These are phyloP conservation scores for Hirudinaria manillensis DNA, from an alignment of 2,888 invertebrate species.

Conservation along the genomic window DNA sequence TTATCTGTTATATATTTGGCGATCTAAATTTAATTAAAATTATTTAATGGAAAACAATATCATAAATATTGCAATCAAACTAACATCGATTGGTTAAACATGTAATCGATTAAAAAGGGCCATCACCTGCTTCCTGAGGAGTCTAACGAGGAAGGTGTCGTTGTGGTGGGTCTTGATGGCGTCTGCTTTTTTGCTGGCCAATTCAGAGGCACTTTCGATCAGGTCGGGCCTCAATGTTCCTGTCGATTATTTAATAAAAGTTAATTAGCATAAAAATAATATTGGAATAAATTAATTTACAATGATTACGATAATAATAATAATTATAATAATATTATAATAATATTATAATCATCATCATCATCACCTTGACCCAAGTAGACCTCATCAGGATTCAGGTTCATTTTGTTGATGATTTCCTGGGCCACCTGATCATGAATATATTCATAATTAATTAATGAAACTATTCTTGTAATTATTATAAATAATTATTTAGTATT, in stretches of 20 bases:
- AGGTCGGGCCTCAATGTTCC: constrained; percentile 91
- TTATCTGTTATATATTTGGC: not conserved
- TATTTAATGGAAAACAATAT: not conserved
- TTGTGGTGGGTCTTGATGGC: constrained; percentile 99
- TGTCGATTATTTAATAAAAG: constrained; percentile 38
- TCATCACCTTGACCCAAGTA: constrained; percentile 72
- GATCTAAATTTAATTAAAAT: not conserved
- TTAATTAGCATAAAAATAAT: not conserved
- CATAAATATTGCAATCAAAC: too few relatives aligned
- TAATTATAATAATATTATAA: not conserved
- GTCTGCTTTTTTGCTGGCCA: constrained; percentile 79
- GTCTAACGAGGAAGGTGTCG: constrained; percentile 86
- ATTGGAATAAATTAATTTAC: not conserved
- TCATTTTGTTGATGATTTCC: constrained; percentile 78
- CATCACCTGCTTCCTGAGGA: constrained; percentile 60
- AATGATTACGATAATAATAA: not conserved
- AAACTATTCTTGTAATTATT: too few relatives aligned
- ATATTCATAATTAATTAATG: too few relatives aligned
- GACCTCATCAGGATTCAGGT: constrained; percentile 84
- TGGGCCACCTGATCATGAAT: constrained; percentile 65
- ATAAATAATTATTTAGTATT: too few relatives aligned
- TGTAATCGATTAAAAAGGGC: not conserved
- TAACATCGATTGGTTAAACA: too few relatives aligned
- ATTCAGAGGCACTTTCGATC: constrained; percentile 87
- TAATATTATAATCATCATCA: constrained; percentile 7